Percentiles rank a stretch among this genome's conserved stretches.
Conservation (phyloP, 2,888 invertebrate species). For the Parascotia fuliginaria region DNA sequence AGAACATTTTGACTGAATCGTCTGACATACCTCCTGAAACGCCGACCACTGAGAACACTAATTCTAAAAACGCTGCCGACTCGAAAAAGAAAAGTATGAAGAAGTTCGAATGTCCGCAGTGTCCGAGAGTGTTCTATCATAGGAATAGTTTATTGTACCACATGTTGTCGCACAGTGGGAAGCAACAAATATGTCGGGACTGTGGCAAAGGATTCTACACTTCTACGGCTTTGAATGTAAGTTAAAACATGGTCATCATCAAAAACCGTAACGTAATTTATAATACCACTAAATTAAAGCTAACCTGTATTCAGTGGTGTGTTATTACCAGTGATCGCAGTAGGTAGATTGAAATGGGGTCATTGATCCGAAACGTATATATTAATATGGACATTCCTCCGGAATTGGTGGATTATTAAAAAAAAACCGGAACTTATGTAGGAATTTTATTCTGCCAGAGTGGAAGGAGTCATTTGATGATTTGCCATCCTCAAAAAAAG, state of each 20-base stretch:
- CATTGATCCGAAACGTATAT: no score
- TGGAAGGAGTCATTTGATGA: no score
- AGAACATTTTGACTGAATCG: conserved; percentile 50
- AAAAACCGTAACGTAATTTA: background rate
- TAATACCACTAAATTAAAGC: no score
- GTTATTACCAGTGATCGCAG: no score
- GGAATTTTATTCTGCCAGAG: no score
- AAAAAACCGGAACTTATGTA: no score
- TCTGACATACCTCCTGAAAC: conserved; percentile 13
- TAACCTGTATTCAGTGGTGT: no score
- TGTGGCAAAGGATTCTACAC: conserved; percentile 95
- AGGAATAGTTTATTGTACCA: conserved; percentile 95
- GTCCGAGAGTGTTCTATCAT: conserved; percentile 91
- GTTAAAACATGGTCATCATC: background rate
- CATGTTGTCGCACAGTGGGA: conserved; percentile 91
- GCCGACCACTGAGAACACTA: conserved; percentile 11
- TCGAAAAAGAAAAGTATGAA: conserved; percentile 55
- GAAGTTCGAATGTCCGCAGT: conserved; percentile 87
- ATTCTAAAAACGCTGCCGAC: conserved; percentile 11
- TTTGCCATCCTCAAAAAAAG: no score
- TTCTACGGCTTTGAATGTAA: conserved; percentile 91
- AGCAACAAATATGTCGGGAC: conserved; percentile 91
- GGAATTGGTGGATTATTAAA: no score
- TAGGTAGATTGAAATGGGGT: no score
- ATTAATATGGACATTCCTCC: no score